A percentile compares a stretch with the other conserved stretches of the same genome.
These are phyloP conservation scores for Dryas iulia DNA, from an alignment of 1,140 invertebrate species.

Conservation along the genomic window DNA sequence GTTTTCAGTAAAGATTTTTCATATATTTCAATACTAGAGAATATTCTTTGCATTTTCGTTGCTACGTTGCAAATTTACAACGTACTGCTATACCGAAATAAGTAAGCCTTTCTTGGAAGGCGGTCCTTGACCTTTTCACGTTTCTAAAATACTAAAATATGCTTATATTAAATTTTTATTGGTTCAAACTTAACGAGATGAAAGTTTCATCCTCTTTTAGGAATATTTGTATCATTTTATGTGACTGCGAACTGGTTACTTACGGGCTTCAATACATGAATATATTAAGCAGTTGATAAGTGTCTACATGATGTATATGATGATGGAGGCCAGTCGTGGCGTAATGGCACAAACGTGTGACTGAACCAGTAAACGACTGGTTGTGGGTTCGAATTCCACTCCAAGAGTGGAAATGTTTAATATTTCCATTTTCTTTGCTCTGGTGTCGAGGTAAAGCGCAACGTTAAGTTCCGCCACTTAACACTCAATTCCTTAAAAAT, in stretches of 20 bases:
- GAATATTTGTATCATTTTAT: not conserved
- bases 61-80: constrained; percentile 1
- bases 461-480: too few relatives aligned
- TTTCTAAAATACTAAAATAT: not conserved
- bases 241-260: not conserved
- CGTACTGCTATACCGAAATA: not conserved
- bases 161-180: not conserved
- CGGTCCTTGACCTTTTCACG: not conserved
- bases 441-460: too few relatives aligned
- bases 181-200: not conserved
- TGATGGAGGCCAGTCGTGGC: too few relatives aligned
- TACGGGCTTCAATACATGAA: too few relatives aligned
- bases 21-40: constrained; percentile 7
- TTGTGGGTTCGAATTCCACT: too few relatives aligned
- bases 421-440: too few relatives aligned
- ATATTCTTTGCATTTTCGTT: constrained; percentile 10
- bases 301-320: too few relatives aligned
- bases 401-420: too few relatives aligned
- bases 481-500: too few relatives aligned
- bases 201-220: not conserved
- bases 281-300: too few relatives aligned
- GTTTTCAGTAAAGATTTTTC: constrained; percentile 3
- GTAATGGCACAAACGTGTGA: too few relatives aligned
- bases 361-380: too few relatives aligned
- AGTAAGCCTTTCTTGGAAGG: not conserved